phyloP scores from a whole-genome alignment of 1,140 invertebrate genomes.

The Cyrtorhinus lividipennis region DNA sequence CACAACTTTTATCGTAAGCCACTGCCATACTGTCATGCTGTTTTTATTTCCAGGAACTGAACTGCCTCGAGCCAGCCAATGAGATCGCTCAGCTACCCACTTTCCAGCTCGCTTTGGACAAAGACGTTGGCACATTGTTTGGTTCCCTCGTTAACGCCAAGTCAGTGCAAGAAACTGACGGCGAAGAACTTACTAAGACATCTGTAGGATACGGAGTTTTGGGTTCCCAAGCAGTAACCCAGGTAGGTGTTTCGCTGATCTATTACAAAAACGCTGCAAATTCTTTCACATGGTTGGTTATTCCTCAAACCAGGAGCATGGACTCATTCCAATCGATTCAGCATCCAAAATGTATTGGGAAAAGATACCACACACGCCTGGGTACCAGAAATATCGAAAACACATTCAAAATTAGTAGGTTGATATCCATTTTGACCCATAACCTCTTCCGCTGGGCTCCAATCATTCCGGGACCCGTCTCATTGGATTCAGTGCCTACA shows the following conservation, averaged over 20 bases:
- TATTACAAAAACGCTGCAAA: too few species aligned
- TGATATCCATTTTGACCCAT: too few species aligned
- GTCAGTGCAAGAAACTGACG: background rate
- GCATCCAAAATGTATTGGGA: too few species aligned
- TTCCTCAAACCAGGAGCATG: too few species aligned
- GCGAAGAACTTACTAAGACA: background rate
- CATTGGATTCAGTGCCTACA: too few species aligned
- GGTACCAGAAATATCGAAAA: too few species aligned
- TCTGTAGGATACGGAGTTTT: slow-evolving; percentile 9
- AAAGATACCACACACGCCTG: too few species aligned
- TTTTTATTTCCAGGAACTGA: slow-evolving; percentile 6
- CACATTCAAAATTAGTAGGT: too few species aligned
- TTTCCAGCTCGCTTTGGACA: background rate
- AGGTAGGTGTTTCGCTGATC: slow-evolving; percentile 4
- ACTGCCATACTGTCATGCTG: background rate
- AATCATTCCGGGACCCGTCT: too few species aligned
- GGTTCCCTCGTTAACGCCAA: slow-evolving; percentile 13
- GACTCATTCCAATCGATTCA: too few species aligned
- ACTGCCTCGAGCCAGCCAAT: slow-evolving; percentile 14
- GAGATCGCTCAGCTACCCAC: background rate
- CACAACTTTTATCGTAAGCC: background rate
- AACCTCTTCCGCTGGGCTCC: too few species aligned
- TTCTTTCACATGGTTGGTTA: too few species aligned
- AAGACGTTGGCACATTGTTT: slow-evolving; percentile 12
- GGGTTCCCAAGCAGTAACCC: slow-evolving; percentile 1